These are phyloP conservation scores for Nasua narica DNA, from an alignment of 2,797 vertebrate genomes.

Conservation along the genomic window DNA sequence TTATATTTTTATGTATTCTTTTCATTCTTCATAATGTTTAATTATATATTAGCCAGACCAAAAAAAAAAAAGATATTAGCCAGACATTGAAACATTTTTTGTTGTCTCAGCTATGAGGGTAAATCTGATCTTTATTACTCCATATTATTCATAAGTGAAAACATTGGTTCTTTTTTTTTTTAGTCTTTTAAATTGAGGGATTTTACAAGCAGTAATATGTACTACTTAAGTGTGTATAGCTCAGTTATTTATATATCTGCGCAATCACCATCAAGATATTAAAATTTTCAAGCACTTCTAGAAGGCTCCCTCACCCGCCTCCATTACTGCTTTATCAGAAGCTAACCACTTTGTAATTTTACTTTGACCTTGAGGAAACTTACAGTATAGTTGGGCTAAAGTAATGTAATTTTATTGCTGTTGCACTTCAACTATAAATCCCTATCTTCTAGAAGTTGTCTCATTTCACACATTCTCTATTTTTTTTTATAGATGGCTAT, in stretches of 20 bases:
- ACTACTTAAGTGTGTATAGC: not conserved
- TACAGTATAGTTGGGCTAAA: not conserved
- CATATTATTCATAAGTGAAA: not conserved
- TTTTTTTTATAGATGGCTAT: not conserved
- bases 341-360: not conserved
- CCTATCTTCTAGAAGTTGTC: not conserved
- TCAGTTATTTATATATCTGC: not conserved
- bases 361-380: not conserved
- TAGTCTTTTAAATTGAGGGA: not conserved
- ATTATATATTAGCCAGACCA: not conserved
- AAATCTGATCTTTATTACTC: not conserved
- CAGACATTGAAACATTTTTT: not conserved
- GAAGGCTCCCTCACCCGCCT: not conserved
- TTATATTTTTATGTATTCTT: not conserved
- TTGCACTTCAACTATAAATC: not conserved
- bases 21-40: not conserved
- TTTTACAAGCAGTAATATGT: not conserved
- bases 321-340: not conserved
- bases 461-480: not conserved
- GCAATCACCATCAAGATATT: not conserved
- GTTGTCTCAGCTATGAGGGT: not conserved
- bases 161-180: not conserved
- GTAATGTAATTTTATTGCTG: not conserved
- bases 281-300: not conserved
- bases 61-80: no score